These are phyloP conservation scores for Lypha dubia DNA, from an alignment of 2,888 invertebrate species.

Conservation along the genomic window DNA sequence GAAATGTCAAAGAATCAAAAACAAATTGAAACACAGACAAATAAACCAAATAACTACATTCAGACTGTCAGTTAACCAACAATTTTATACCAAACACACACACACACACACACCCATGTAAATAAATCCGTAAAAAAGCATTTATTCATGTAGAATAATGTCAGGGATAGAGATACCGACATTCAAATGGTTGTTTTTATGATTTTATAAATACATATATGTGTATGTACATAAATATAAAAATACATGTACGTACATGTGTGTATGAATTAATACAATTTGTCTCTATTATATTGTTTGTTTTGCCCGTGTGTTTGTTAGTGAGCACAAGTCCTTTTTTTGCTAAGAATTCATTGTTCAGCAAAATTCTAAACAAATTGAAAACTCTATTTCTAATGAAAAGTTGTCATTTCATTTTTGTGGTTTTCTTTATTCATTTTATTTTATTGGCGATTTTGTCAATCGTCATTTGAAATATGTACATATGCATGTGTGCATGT, in stretches of 20 bases:
- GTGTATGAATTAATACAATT: conserved; percentile 16
- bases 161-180: background rate
- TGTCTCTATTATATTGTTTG: background rate
- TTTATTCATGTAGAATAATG: conserved; percentile 29
- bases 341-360: conserved; percentile 27
- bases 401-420: conserved; percentile 58
- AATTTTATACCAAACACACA: background rate
- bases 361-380: background rate
- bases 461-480: too few relatives aligned
- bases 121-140: background rate
- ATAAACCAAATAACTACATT: conserved; percentile 14
- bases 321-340: background rate
- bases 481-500: too few relatives aligned
- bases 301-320: background rate
- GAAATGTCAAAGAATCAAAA: conserved; percentile 46
- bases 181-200: background rate
- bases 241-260: conserved; percentile 16
- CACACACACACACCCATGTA: background rate
- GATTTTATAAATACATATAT: too few relatives aligned
- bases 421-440: conserved; percentile 28
- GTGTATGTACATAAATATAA: too few relatives aligned
- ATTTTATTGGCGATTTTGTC: conserved; percentile 8
- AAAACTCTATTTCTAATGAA: conserved; percentile 56
- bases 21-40: conserved; percentile 50
- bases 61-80: conserved; percentile 23